These are phyloP conservation scores for Lagopus leucura DNA, from an alignment of 2,113 vertebrate genomes.

Conservation along the genomic window DNA sequence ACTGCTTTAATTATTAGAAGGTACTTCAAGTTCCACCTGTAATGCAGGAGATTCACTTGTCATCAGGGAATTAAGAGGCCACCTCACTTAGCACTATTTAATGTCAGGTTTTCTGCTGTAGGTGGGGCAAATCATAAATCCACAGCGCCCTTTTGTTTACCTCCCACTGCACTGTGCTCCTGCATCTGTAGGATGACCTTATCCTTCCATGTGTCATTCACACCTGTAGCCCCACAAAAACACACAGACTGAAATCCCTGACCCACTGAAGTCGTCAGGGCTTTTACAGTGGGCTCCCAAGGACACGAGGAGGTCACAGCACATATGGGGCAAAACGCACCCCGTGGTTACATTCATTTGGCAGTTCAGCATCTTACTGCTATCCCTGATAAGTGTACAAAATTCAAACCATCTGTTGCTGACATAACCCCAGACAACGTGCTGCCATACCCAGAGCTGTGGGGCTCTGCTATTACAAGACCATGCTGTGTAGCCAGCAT, in stretches of 20 bases:
- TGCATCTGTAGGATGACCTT: neutral
- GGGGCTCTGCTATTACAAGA: neutral
- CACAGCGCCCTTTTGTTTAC: neutral
- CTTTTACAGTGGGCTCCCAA: neutral
- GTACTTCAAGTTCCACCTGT: slow-evolving; percentile 14
- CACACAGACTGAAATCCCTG: neutral
- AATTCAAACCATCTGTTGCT: neutral
- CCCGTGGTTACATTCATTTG: neutral
- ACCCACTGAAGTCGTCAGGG: neutral
- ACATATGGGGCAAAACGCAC: neutral
- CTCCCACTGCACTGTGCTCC: neutral
- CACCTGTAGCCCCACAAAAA: neutral
- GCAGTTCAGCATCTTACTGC: neutral
- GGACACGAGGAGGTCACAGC: neutral
- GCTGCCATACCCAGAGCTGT: neutral
- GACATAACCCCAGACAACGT: neutral
- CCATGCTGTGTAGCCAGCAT: neutral
- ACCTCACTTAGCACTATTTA: neutral
- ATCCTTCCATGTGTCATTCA: neutral
- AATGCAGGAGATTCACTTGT: neutral
- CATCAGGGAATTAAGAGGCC: neutral
- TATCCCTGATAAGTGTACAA: neutral
- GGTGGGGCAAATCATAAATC: neutral
- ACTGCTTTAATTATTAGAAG: neutral
- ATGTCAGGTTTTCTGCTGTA: neutral